These are phyloP conservation scores for Drosophila kikkawai DNA, from an alignment of 1,140 invertebrate species.

Conservation along the genomic window DNA sequence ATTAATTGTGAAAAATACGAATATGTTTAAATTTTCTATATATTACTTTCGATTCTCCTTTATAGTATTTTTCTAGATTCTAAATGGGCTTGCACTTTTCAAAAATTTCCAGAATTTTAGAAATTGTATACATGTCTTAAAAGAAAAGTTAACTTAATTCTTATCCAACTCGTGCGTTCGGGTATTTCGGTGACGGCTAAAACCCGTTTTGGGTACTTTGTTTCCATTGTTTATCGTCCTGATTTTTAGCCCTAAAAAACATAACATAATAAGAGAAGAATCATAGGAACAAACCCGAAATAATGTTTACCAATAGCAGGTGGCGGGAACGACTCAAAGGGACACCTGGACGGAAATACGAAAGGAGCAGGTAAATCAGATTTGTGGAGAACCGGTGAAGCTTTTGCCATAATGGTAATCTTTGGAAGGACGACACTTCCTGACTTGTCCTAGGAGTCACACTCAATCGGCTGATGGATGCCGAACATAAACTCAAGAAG, in stretches of 20 bases:
- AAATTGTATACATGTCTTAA: background rate
- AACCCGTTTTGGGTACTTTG: background rate
- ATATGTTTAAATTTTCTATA: background rate
- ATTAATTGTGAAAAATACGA: background rate
- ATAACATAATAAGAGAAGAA: too few species aligned
- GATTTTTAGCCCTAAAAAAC: background rate
- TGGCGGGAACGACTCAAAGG: background rate
- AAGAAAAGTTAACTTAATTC: background rate
- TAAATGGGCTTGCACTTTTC: background rate
- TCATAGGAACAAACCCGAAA: too few species aligned
- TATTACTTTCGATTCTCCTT: background rate
- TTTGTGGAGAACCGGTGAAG: background rate
- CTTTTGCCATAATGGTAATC: background rate
- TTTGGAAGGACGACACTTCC: background rate
- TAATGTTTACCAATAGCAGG: background rate
- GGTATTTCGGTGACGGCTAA: background rate
- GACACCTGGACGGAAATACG: background rate
- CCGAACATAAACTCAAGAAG: background rate
- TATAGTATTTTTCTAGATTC: background rate
- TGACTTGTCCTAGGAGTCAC: background rate
- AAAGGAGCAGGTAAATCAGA: background rate
- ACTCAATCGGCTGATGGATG: background rate
- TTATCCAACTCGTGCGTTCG: background rate
- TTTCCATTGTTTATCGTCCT: background rate
- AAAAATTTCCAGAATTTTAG: constrained; percentile 6